These are phyloP conservation scores for Cryptosula pallasiana DNA, from an alignment of 2,888 invertebrate species.

Conservation along the genomic window DNA sequence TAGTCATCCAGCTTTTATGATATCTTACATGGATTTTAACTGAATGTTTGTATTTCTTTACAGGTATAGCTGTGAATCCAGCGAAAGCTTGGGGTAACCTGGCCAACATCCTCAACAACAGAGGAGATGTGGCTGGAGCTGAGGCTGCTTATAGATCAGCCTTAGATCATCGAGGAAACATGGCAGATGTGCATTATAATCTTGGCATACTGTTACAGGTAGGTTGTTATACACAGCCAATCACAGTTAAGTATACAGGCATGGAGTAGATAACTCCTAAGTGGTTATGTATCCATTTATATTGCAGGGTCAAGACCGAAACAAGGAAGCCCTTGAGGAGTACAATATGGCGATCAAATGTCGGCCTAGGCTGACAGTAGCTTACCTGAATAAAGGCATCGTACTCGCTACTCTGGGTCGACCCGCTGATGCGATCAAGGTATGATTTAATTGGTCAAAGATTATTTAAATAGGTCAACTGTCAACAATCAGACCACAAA, in stretches of 20 bases:
- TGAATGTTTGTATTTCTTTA: slow-evolving; percentile 57
- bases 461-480: too few relatives aligned
- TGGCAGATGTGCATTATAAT: slow-evolving; percentile 99
- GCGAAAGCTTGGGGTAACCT: slow-evolving; percentile 98
- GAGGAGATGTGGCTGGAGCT: slow-evolving; percentile 80
- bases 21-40: too few relatives aligned
- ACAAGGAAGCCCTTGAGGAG: slow-evolving; percentile 81
- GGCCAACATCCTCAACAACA: slow-evolving; percentile 86
- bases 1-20: too few relatives aligned
- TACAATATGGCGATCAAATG: slow-evolving; percentile 87
- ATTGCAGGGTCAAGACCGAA: slow-evolving; percentile 79
- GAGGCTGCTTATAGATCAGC: slow-evolving; percentile 87
- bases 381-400: slow-evolving; percentile 86
- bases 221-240: too few relatives aligned
- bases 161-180: slow-evolving; percentile 82
- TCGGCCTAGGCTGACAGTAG: slow-evolving; percentile 91
- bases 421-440: slow-evolving; percentile 73
- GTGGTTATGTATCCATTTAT: not conserved
- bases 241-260: not conserved
- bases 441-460: too few relatives aligned
- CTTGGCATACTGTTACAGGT: slow-evolving; percentile 51
- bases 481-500: too few relatives aligned
- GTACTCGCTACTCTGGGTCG: slow-evolving; percentile 77
- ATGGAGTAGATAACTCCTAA: not conserved
- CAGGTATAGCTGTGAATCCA: slow-evolving; percentile 86